phyloP scores from a whole-genome alignment of 2,888 invertebrate species.

The Campoplex capitator region DNA sequence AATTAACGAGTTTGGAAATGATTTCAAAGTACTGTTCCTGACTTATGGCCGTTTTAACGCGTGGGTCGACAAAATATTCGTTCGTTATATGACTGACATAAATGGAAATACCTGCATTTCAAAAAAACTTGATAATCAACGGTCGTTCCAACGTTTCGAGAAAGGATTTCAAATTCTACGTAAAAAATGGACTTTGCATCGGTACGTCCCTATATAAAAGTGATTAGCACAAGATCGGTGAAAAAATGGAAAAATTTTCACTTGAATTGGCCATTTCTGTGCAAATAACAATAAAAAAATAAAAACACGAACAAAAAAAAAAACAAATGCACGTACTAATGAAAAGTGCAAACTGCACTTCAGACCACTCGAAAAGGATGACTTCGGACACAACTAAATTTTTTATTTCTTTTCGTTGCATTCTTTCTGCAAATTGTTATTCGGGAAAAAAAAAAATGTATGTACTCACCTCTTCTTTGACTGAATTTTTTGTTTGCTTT shows the following conservation, averaged over 20 bases:
- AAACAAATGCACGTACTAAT: constrained; percentile 35
- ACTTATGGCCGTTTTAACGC: too few relatives aligned
- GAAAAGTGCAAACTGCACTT: constrained; percentile 33
- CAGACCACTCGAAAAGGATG: constrained; percentile 5
- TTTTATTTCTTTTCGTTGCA: constrained; percentile 9
- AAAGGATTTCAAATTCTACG: not conserved
- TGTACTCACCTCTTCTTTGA: too few relatives aligned
- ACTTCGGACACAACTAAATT: constrained; percentile 3
- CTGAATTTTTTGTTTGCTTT: not conserved
- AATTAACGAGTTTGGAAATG: too few relatives aligned
- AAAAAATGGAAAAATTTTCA: constrained; percentile 13
- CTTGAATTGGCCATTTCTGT: not conserved
- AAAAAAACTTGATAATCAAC: constrained; percentile 1
- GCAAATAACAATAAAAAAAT: not conserved
- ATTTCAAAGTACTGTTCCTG: too few relatives aligned
- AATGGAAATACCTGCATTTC: not conserved
- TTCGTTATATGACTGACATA: too few relatives aligned
- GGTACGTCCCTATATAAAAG: not conserved
- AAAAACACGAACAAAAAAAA: too few relatives aligned
- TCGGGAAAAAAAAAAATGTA: too few relatives aligned
- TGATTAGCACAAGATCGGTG: not conserved
- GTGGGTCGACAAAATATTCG: too few relatives aligned
- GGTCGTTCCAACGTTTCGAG: not conserved
- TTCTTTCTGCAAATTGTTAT: constrained; percentile 25
- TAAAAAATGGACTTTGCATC: not conserved